These are phyloP conservation scores for Pristionchus arcanus DNA, from an alignment of 2,888 invertebrate genomes.

Conservation along the genomic window DNA sequence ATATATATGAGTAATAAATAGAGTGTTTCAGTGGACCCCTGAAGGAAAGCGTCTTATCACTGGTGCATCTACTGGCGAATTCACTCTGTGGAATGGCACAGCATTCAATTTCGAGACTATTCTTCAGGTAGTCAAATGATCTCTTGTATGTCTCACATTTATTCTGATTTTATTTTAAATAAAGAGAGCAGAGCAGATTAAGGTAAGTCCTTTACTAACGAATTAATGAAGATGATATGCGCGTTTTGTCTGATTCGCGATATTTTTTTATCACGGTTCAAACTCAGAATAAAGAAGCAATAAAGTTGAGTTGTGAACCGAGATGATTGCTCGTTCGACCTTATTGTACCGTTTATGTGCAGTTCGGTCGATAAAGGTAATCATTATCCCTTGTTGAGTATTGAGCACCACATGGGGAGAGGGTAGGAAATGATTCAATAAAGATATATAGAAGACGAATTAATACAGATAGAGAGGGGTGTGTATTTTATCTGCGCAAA, in stretches of 20 bases:
- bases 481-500: neutral
- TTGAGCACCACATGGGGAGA: conserved; percentile 14
- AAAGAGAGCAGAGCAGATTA: conserved; percentile 10
- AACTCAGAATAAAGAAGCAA: conserved; percentile 53
- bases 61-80: conserved; percentile 98
- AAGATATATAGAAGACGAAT: conserved; percentile 9
- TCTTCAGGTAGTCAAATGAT: conserved; percentile 86
- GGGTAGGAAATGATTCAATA: neutral
- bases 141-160: conserved; percentile 18
- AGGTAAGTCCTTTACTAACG: conserved; percentile 10
- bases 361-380: conserved; percentile 55
- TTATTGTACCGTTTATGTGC: conserved; percentile 53
- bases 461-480: neutral
- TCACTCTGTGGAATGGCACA: conserved; percentile 99
- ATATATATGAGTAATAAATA: neutral
- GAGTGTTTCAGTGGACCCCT: conserved; percentile 90
- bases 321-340: conserved; percentile 50
- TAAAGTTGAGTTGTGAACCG: conserved; percentile 52
- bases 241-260: conserved; percentile 37
- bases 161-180: neutral
- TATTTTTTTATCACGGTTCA: conserved; percentile 1
- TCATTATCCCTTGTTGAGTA: conserved; percentile 32
- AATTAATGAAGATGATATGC: conserved; percentile 40
- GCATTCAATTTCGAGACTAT: conserved; percentile 99
- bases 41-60: conserved; percentile 97